Conservation (phyloP, 2,888 invertebrate genomes). For the Luperina nickerlii region DNA sequence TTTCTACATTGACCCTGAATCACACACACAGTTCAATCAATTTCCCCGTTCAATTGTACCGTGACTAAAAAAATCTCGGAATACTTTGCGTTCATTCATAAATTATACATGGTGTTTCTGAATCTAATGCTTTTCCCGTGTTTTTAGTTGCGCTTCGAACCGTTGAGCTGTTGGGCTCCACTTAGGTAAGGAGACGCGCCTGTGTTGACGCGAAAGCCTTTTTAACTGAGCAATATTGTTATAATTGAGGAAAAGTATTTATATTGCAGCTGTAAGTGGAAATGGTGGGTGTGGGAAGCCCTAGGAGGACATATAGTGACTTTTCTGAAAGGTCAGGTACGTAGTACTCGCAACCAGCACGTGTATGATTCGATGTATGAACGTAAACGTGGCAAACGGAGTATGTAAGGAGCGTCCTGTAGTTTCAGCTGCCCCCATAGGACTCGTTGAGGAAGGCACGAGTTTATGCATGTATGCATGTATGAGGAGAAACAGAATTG, state of each 20-base stretch:
- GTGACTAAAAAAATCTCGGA: slow-evolving; percentile 11
- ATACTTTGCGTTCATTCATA: slow-evolving; percentile 36
- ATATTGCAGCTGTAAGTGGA: not conserved
- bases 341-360: not conserved
- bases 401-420: not conserved
- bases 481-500: no score
- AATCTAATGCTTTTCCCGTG: slow-evolving; percentile 50
- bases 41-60: not conserved
- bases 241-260: not conserved
- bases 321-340: no score
- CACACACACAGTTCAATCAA: not conserved
- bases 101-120: slow-evolving; percentile 23
- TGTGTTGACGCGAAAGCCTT: slow-evolving; percentile 4
- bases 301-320: no score
- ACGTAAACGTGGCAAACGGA: not conserved
- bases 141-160: slow-evolving; percentile 18
- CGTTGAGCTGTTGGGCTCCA: not conserved
- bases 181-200: slow-evolving; percentile 10
- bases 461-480: no score
- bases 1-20: not conserved
- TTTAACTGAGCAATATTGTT: slow-evolving; percentile 2
- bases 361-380: not conserved
- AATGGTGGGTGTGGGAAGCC: not conserved
- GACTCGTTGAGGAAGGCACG: no score
- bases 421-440: not conserved